Conservation (phyloP, 2,113 vertebrate genomes). For the Brachyhypopomus occidentalis region DNA sequence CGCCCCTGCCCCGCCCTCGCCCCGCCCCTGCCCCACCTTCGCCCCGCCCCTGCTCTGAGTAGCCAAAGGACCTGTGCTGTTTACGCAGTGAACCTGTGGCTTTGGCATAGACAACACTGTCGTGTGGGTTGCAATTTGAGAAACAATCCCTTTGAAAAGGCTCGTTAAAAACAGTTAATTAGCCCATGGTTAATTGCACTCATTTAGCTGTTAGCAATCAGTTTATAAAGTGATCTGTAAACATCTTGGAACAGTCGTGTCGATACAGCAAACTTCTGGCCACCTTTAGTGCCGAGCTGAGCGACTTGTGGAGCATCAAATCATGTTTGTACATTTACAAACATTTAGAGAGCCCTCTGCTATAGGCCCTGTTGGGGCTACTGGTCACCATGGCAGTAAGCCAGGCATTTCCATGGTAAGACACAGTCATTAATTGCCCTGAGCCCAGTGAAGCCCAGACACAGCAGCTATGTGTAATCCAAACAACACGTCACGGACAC, state of each 20-base stretch:
- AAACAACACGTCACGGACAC: not conserved
- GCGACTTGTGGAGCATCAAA: not conserved
- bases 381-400: slow-evolving; percentile 5
- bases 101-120: slow-evolving; percentile 8
- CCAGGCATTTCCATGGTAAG: not conserved
- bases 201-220: not conserved
- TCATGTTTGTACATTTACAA: slow-evolving; percentile 5
- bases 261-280: not conserved
- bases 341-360: slow-evolving; percentile 11
- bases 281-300: not conserved
- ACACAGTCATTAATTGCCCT: not conserved
- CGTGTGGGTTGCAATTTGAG: not conserved
- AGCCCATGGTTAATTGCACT: too few relatives aligned
- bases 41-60: too few relatives aligned
- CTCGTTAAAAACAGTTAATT: not conserved
- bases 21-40: too few relatives aligned
- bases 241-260: not conserved
- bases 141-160: not conserved
- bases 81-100: slow-evolving; percentile 15
- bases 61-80: not conserved
- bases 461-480: not conserved
- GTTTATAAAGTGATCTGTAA: too few relatives aligned
- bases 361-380: slow-evolving; percentile 18
- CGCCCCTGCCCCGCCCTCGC: too few relatives aligned
- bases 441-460: slow-evolving; percentile 2